phyloP scores from a whole-genome alignment of 2,797 vertebrate genomes.

The Poecilia velifera region DNA sequence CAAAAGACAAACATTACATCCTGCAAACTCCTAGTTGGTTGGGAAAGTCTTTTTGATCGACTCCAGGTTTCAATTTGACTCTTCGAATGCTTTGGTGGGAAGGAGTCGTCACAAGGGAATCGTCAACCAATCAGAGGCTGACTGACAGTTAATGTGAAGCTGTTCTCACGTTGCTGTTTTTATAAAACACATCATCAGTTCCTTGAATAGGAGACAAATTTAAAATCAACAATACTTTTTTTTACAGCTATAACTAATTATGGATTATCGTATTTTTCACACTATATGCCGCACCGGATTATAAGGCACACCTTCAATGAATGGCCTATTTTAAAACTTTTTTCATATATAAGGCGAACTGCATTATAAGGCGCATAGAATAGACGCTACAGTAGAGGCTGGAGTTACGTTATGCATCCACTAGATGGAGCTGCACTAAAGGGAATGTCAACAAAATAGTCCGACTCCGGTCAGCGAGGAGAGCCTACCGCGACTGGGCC shows the following conservation, averaged over 20 bases:
- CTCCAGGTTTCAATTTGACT: not conserved
- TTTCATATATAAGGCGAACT: too few species aligned
- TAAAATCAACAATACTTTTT: not conserved
- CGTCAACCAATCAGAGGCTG: not conserved
- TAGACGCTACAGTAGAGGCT: too few species aligned
- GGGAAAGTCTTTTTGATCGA: not conserved
- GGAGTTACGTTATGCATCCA: too few species aligned
- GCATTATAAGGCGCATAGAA: too few species aligned
- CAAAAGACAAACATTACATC: not conserved
- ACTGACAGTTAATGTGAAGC: not conserved
- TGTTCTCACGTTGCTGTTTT: not conserved
- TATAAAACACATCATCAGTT: not conserved
- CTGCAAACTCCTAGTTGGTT: not conserved
- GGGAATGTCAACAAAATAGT: too few species aligned
- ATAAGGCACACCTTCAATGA: too few species aligned
- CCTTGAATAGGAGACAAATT: not conserved
- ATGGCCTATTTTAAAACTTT: too few species aligned
- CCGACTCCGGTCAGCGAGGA: too few species aligned
- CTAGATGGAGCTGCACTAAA: too few species aligned
- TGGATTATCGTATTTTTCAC: too few species aligned
- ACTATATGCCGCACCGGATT: too few species aligned
- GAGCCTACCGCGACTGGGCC: too few species aligned
- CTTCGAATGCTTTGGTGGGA: not conserved
- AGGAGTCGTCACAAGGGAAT: not conserved
- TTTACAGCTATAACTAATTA: not conserved